A percentile compares a stretch with the other conserved stretches of the same genome.
phyloP scores from a whole-genome alignment of 2,113 vertebrate species.

The Gasterosteus nipponicus region DNA sequence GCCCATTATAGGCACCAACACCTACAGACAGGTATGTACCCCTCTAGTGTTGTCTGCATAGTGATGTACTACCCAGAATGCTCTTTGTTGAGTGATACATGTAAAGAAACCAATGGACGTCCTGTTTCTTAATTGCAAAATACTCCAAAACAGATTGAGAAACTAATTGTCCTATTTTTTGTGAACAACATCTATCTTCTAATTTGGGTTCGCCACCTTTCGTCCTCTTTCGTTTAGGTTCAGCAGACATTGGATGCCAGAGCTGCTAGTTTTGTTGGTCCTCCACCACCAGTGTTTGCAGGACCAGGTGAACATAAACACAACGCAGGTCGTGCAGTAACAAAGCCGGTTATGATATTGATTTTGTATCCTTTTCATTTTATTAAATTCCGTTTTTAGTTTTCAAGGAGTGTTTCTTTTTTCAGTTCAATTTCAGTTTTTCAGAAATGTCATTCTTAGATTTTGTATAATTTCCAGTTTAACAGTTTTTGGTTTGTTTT shows the following conservation, averaged over 20 bases:
- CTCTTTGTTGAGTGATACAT: background rate
- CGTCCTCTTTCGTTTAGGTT: slow-evolving; percentile 75
- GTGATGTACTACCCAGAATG: background rate
- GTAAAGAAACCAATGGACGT: background rate
- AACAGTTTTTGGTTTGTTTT: no score
- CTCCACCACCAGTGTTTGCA: slow-evolving; percentile 82
- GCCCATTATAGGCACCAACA: slow-evolving; percentile 92
- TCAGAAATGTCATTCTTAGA: background rate
- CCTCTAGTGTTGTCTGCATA: background rate
- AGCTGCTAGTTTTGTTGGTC: slow-evolving; percentile 84
- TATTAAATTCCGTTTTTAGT: background rate
- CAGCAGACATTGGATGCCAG: slow-evolving; percentile 91
- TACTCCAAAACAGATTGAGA: background rate
- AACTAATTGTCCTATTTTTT: background rate
- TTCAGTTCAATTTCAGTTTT: background rate
- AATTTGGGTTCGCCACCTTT: background rate
- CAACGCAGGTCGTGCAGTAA: background rate
- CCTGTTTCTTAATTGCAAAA: background rate
- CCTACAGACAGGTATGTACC: slow-evolving; percentile 87
- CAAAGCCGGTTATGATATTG: background rate
- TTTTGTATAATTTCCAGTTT: no score
- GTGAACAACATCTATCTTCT: background rate
- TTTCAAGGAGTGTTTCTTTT: background rate
- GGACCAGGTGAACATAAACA: slow-evolving; percentile 79
- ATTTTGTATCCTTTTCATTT: background rate